phyloP scores from a whole-genome alignment of 2,113 vertebrate genomes.

The Cheilinus undulatus region DNA sequence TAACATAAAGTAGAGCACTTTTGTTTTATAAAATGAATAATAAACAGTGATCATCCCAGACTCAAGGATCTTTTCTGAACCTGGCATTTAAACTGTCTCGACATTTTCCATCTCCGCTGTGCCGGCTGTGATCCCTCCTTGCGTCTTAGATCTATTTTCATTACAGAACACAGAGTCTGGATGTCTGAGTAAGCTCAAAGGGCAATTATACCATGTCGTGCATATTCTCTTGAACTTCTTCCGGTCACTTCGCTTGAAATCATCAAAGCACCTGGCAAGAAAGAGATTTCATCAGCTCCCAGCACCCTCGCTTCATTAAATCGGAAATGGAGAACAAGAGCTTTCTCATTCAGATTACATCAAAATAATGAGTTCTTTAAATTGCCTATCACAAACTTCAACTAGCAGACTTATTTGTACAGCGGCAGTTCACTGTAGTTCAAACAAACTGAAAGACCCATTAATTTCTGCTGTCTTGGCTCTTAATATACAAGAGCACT shows the following conservation, averaged over 20 bases:
- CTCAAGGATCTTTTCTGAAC: neutral
- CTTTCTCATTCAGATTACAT: conserved; percentile 45
- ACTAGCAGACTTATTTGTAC: conserved; percentile 35
- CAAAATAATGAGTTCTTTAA: conserved; percentile 64
- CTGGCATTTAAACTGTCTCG: conserved; percentile 18
- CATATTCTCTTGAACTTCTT: conserved; percentile 41
- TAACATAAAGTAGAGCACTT: neutral
- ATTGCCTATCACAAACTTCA: conserved; percentile 53
- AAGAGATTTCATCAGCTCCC: conserved; percentile 40
- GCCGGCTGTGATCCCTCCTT: neutral
- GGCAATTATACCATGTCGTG: conserved; percentile 22
- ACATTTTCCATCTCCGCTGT: conserved; percentile 11
- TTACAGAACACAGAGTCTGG: conserved; percentile 16
- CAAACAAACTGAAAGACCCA: conserved; percentile 37
- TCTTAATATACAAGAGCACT: neutral
- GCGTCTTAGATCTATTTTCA: conserved; percentile 25
- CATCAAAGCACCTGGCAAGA: conserved; percentile 53
- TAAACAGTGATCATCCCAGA: neutral
- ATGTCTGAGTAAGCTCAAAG: conserved; percentile 40
- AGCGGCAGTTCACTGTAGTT: conserved; percentile 45
- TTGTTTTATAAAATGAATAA: neutral
- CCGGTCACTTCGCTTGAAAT: conserved; percentile 53
- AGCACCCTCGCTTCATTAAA: conserved; percentile 51
- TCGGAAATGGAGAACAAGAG: conserved; percentile 49
- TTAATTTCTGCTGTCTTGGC: conserved; percentile 22